Evolutionary conservation across 2,888 invertebrate species (phyloP), one percentile per base, ranked within the genome.

Genomic region (Drosophila silvestris): DNA sequence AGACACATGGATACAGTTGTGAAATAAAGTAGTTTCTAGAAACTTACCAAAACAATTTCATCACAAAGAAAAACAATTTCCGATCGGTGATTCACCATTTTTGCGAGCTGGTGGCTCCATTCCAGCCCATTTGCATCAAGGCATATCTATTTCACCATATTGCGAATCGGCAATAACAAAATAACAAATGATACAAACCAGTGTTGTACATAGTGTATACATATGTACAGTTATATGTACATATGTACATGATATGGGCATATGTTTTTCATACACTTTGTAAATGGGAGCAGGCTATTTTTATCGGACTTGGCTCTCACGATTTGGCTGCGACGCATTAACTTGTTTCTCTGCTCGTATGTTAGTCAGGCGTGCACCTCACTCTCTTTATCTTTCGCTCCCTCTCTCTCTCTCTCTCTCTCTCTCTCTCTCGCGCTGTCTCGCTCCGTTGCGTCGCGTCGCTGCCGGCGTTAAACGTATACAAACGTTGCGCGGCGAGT

Each of bases 401-500:
- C 12, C 47, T 10, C 33, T 22, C 26, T 47, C 35, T 53, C n/a
- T 51, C 35, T 22, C 14, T 10, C 5, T 26, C 2, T 10, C 5
- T 26, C 2, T 30, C 0, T 9, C 9, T 26, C 16, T 57, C 16
- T 14, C 9, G 32, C 22, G 39, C 22, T 35, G 19, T 44, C 12
- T 26, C 22, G 12, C 35, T 12, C 35, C 37, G 59, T 39, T 51
- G 9, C 30, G 64, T 22, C 19, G 30, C 57, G 60, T 57, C 61
- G 68, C 60, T 64, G 81, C 33, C 64, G 33, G 39, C 77, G 69
- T 58, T 53, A 86, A 74, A 76, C 83, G 74, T 70, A 74, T 77
- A 44, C 59, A 76, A 73, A 65, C 68, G 75, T 66, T 54, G 35
- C 16, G 41, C 50, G 51, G 26, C 61, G 73, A 54, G 73, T 89